Base-by-base conservation (phyloP, 2,888 invertebrate genomes). In the Lordiphosa fenestrarum region DNA sequence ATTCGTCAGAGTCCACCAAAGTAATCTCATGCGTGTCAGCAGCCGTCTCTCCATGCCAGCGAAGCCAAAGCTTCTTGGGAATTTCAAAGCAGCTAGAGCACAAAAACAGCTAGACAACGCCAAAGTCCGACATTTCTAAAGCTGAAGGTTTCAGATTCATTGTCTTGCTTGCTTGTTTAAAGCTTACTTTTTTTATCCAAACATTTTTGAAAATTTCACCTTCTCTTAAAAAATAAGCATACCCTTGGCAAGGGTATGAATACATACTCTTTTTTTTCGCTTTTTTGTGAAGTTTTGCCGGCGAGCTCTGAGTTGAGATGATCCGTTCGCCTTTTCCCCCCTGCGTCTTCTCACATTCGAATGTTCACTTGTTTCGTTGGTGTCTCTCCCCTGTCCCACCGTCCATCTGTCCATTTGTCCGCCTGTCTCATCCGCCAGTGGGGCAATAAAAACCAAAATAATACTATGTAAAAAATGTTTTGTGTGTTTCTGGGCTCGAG, bases 381-480 rank as follows among this genome's bases (percentile, higher is more conserved):
- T 59, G 50, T 47, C 53, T 53, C 61, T 48, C 37, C 38, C 51
- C 53, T 41, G 42, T 25, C 12, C 10, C 7, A 35, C 21, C 33
- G 48, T 44, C 37, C 15, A 4, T 23, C 25, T 25, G 51, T 46
- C 55, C 15, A 4, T 23, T 23, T 25, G 51, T 46, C 55, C 50
- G 48, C 21, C 53, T 42, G 55, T n/a, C 21, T 38, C 49, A 49
- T 38, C 64, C 23, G 61, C 62, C 70, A 58, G 61, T 57, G 38
- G 25, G 52, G 76, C 66, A 73, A 76, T 76, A 76, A 73, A 77
- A 73, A 68, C 66, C 73, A 75, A 82, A 77, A 77, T 77, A 77
- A 77, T 82, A 77, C 77, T 82, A 82, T 75, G 77, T 82, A 82
- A 75, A 54, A 80, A 82, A 73, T 71, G 71, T 69, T 75, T 82